These are phyloP conservation scores for Thamnaconus septentrionalis DNA, from an alignment of 2,113 vertebrate species.

Conservation along the genomic window DNA sequence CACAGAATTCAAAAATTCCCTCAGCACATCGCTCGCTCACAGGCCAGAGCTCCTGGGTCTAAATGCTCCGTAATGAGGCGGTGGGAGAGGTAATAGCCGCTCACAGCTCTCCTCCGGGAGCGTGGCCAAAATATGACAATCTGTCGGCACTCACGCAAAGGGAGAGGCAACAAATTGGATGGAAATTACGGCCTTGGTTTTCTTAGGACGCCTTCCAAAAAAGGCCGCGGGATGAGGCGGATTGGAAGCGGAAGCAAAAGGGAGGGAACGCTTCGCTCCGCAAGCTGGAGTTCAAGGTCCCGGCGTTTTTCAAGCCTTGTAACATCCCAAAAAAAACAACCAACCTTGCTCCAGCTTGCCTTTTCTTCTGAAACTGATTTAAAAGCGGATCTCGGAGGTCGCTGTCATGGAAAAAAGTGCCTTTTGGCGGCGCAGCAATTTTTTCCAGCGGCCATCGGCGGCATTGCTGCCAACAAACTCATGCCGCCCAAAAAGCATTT, in stretches of 20 bases:
- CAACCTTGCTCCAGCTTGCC: too few relatives aligned
- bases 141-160: constrained; percentile 69
- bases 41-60: constrained; percentile 56
- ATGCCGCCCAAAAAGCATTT: too few relatives aligned
- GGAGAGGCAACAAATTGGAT: constrained; percentile 67
- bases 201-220: constrained; percentile 69
- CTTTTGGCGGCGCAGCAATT: too few relatives aligned
- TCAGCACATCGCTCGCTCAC: too few relatives aligned
- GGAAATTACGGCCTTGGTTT: constrained; percentile 72
- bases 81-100: constrained; percentile 71
- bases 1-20: too few relatives aligned
- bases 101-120: constrained; percentile 70
- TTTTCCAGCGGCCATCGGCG: too few relatives aligned
- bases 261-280: constrained; percentile 42
- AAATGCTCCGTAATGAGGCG: constrained; percentile 67
- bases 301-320: neutral
- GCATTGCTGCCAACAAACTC: too few relatives aligned
- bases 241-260: too few relatives aligned
- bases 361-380: too few relatives aligned
- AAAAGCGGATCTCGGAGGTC: too few relatives aligned
- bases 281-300: neutral
- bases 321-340: too few relatives aligned
- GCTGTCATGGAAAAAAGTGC: too few relatives aligned
- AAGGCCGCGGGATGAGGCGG: constrained; percentile 39
- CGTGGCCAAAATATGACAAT: constrained; percentile 76